Base-by-base conservation (phyloP, 1,140 invertebrate species). In the Drosophila carrolli region DNA sequence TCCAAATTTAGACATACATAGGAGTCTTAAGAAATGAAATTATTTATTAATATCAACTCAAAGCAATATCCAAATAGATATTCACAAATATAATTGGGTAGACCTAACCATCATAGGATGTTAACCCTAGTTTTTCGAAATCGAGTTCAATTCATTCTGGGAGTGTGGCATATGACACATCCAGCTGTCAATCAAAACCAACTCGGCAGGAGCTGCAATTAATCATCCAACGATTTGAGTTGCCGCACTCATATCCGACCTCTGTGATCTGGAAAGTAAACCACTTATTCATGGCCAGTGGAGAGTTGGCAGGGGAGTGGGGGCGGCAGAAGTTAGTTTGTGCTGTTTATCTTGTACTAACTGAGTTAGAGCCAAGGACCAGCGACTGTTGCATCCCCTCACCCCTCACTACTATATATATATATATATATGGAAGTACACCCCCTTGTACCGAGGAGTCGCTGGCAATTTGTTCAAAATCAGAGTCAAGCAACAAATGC, bases 381-480 rank as follows among this genome's bases (percentile, higher is more conserved):
- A 73, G 55, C 57, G 80, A 82, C 81, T 82, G 80, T 82, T 82
- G 71, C 50, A 51, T 47, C 32, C 48, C 71, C 43, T 35, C 41
- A 8, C 56, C 50, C n/a, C 40, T 14, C 11, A 14, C 43, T 14
- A 9, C 13, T 32, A 35, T 16, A 11, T 16, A 16, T 16, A 16
- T 16, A 16, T 35, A 16, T 35, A 16, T 51, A 16, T 23, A 29
- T 13, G 14, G 3, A 44, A 27, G 27, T 14, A 27, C 23, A 32
- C 46, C 70, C 35, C 46, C 59, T 1, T 47, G 8, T 38, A 2
- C 40, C 46, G n/a, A 38, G 46, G 75, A 63, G 85, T 86, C 84
- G 67, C 73, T 86, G 79, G 82, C 82, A 85, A 85, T 85, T 85
- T 85, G 82, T 85, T 88, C 75, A 89, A 86, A 86, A 86, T 86